Conservation (phyloP, 2,888 invertebrate species). For the Brassicogethes aeneus region DNA sequence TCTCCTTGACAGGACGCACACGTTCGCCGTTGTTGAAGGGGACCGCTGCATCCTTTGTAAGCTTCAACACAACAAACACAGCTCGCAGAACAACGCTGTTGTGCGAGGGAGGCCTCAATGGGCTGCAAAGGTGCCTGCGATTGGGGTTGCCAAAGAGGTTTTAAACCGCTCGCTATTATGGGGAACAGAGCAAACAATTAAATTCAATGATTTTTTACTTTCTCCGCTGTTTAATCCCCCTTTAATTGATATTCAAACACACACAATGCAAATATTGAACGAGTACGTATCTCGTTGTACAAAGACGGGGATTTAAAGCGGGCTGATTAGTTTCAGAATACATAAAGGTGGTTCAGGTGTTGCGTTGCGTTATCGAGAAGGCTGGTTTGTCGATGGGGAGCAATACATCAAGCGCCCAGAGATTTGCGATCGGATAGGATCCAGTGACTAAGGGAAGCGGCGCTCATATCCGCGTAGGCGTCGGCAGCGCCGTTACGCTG, state of each 20-base stretch:
- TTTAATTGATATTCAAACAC: no score
- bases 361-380: slow-evolving; percentile 14
- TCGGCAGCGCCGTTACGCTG: slow-evolving; percentile 20
- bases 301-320: neutral
- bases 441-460: slow-evolving; percentile 33
- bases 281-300: no score
- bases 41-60: neutral
- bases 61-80: no score
- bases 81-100: no score
- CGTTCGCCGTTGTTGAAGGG: slow-evolving; percentile 6
- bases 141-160: no score
- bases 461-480: slow-evolving; percentile 33
- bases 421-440: slow-evolving; percentile 34
- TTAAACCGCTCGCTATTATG: no score
- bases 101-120: no score
- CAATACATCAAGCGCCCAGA: slow-evolving; percentile 37
- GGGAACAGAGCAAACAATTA: no score
- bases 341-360: slow-evolving; percentile 14
- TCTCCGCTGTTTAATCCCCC: no score
- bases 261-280: no score
- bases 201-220: no score
- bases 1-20: slow-evolving; percentile 28
- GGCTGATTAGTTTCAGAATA: neutral
- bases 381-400: slow-evolving; percentile 28
- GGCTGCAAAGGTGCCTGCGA: no score